A percentile compares a stretch with the other conserved stretches of the same genome.
Evolutionary conservation across 1,140 invertebrate species (phyloP).

Genomic region (Coenobita brevimanus): DNA sequence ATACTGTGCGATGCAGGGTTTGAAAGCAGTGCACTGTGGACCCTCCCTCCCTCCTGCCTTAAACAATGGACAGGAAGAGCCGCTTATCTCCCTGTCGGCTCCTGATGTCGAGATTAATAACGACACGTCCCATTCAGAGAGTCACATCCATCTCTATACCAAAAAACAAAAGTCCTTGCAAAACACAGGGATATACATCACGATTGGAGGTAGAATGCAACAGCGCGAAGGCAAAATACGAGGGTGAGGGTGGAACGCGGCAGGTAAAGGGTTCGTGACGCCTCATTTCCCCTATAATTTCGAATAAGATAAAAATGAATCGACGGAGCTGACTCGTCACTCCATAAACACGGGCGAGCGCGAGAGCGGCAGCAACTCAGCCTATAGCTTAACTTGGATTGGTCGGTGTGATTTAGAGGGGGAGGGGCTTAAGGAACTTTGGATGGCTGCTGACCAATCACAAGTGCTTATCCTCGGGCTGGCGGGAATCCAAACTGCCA

Average conservation of each 20-base stretch:
- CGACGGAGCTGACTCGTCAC: constrained; percentile 16
- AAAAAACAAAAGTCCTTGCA: constrained; percentile 4
- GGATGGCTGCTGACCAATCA: constrained; percentile 62
- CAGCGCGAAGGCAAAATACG: too few relatives aligned
- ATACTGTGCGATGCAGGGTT: constrained; percentile 6
- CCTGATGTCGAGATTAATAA: constrained; percentile 24
- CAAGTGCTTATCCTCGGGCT: constrained; percentile 50
- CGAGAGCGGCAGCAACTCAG: constrained; percentile 43
- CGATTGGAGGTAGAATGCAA: too few relatives aligned
- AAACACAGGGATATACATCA: neutral
- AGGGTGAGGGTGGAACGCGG: neutral
- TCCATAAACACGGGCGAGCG: constrained; percentile 42
- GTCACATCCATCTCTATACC: neutral
- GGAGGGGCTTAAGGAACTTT: constrained; percentile 55
- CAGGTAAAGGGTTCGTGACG: neutral
- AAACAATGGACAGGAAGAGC: constrained; percentile 48
- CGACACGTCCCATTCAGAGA: neutral
- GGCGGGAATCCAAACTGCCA: constrained; percentile 57
- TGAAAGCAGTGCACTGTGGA: constrained; percentile 20
- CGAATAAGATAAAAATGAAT: constrained; percentile 19
- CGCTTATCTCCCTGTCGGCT: constrained; percentile 1
- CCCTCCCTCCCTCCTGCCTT: constrained; percentile 18
- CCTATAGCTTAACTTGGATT: constrained; percentile 49
- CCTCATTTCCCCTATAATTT: constrained; percentile 6
- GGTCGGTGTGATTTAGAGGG: constrained; percentile 53